Evolutionary conservation across 2,113 vertebrate species (phyloP), one percentile per base, ranked within the genome.

Genomic region (Oreochromis tanganicae): DNA sequence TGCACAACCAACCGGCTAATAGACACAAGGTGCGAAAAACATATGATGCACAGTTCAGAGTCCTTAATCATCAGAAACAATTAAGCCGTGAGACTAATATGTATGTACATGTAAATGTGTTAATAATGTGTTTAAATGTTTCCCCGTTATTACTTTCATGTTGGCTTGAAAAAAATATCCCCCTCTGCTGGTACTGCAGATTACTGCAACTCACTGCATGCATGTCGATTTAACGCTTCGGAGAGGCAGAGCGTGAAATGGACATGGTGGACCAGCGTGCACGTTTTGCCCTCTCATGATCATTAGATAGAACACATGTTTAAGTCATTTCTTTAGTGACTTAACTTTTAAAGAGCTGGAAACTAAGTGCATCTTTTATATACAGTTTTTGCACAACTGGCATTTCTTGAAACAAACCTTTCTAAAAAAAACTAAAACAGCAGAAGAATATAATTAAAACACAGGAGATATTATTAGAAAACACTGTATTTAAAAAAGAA

Each of bases 31-130:
- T 6, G 29, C 38, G 11, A 41, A 11, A 41, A 11, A 41, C 38
- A 9, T 41, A 11, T 41, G 10, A 41, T 11, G 38, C 29, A 2
- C 3, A 5, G 17, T 32, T 16, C 27, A 6, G 57, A 32, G 29
- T 61, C 57, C 0, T 0, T 61, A 34, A 61, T 19, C 59, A 34
- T 61, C 29, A 19, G 9, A 61, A 19, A 0, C 2, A 61, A 4
- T 61, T 61, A 17, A 1, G 57, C 57, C 10, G 13, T 17, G 57
- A 17, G 57, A 61, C 29, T 6, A 34, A 61, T 19, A 34, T 61
- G 57, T 3, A 61, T 34, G 29, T 11, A 0, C 57, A 10, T 19
- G 57, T 61, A 2, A 34, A 34, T 1, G 57, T 34, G 8, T 19
- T 6, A 17, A 1, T 61, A 61, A 61, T 61, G 57, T 10, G 17